Evolutionary conservation across 2,113 vertebrate genomes (phyloP), one percentile per base, ranked within the genome.

Genomic region (Zootoca vivipara): DNA sequence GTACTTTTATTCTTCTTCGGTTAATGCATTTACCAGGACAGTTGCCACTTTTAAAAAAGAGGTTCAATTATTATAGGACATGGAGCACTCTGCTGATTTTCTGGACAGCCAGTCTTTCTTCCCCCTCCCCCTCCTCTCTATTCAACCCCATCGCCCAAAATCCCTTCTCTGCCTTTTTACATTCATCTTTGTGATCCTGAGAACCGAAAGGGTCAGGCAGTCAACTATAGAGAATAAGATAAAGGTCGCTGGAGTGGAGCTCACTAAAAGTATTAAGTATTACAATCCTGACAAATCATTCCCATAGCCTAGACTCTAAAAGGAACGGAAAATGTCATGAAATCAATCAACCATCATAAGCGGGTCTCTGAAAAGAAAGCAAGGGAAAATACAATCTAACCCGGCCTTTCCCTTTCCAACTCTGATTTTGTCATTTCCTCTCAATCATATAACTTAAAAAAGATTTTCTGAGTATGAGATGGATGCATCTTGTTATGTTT

Each of bases 271-370:
- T 95, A 93, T 95, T 94, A 90, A 0, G 0, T 85, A 85, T 93
- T 93, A 92, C 58, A 80, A 87, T 85, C 92, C 65, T 93, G 92
- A 93, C 95, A 94, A 93, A 94, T 95, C 93, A 91, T 94, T 90
- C 86, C 93, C 52, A n/a, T 94, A 92, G 70, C 92, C 90, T 2
- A 46, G 88, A 72, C 75, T 91, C 86, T 95, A 92, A 95, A 96
- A 92, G 91, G 87, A 93, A 90, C 93, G 87, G 94, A 92, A 95
- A 94, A 94, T 96, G 94, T 95, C 94, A 94, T 26, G 58, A 94
- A 95, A 94, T 92, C 26, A 93, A 92, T 94, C 92, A 92, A 26
- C 87, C 92, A 84, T 92, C 79, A 9, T 30, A 90, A 91, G 85
- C 82, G 4, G 30, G 65, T 10, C 56, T 89, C 22, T 26, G 88